These are phyloP conservation scores for Parauchenoglanis ngamensis DNA, from an alignment of 2,797 vertebrate species.

Conservation along the genomic window DNA sequence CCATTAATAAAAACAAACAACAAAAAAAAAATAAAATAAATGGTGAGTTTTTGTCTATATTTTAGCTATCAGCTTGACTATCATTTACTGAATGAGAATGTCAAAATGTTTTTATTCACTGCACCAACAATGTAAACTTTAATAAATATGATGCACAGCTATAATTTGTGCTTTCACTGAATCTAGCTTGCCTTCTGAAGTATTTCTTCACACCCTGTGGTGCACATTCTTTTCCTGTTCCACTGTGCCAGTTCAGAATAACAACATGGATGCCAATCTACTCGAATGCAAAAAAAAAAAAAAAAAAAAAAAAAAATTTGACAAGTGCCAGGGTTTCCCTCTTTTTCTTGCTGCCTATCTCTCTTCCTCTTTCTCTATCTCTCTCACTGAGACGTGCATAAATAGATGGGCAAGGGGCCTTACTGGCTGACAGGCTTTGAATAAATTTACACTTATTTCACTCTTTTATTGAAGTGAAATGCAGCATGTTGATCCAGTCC, in stretches of 20 bases:
- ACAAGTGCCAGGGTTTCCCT: conserved; percentile 51
- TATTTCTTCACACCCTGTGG: conserved; percentile 30
- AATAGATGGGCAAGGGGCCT: conserved; percentile 50
- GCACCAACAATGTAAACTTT: not conserved
- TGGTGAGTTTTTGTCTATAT: not conserved
- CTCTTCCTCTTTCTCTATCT: conserved; percentile 33
- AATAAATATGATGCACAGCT: not conserved
- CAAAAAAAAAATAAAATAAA: not conserved
- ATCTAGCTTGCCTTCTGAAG: conserved; percentile 1
- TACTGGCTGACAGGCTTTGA: conserved; percentile 53
- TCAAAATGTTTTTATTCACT: not conserved
- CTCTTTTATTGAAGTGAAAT: conserved; percentile 45
- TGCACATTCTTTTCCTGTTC: conserved; percentile 41
- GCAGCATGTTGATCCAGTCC: conserved; percentile 47
- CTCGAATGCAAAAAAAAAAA: conserved; percentile 20
- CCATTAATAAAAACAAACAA: not conserved
- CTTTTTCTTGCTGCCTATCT: conserved; percentile 18
- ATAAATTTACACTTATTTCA: conserved; percentile 55
- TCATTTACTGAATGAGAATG: not conserved
- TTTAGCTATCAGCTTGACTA: not conserved
- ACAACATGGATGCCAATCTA: conserved; percentile 45
- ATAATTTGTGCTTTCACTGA: conserved; percentile 10
- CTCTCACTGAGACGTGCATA: conserved; percentile 47
- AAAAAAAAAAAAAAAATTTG: conserved; percentile 22
- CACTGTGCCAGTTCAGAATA: conserved; percentile 51